A percentile compares a stretch with the other conserved stretches of the same genome.
These are phyloP conservation scores for Stegophylla sp. DNA, from an alignment of 2,888 invertebrate genomes.

Conservation along the genomic window DNA sequence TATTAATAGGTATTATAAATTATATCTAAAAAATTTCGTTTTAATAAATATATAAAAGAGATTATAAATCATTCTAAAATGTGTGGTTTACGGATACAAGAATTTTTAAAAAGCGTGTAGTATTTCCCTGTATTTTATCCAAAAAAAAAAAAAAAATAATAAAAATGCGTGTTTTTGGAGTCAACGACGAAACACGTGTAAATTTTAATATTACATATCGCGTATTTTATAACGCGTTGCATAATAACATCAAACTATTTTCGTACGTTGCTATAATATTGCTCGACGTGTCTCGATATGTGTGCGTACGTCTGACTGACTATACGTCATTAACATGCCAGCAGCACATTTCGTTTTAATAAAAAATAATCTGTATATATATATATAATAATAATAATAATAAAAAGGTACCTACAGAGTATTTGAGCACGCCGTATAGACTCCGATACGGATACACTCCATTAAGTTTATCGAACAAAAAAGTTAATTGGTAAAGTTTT, in stretches of 20 bases:
- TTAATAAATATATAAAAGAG: too few relatives aligned
- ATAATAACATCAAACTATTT: not conserved
- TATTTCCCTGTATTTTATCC: not conserved
- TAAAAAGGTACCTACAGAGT: not conserved
- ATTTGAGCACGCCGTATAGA: not conserved
- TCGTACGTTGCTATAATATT: not conserved
- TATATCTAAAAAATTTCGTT: too few relatives aligned
- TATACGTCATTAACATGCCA: not conserved
- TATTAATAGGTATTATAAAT: too few relatives aligned
- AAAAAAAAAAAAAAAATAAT: too few relatives aligned
- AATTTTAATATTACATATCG: not conserved
- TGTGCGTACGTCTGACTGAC: too few relatives aligned
- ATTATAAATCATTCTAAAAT: too few relatives aligned
- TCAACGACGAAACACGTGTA: not conserved
- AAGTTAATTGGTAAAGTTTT: conserved; percentile 45
- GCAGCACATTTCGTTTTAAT: not conserved
- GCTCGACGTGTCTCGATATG: not conserved
- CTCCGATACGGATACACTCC: conserved; percentile 3
- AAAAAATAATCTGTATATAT: not conserved
- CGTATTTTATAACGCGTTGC: not conserved
- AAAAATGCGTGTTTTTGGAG: too few relatives aligned
- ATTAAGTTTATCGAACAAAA: conserved; percentile 33
- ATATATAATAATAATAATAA: too few relatives aligned
- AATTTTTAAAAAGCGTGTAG: not conserved
- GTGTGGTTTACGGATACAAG: too few relatives aligned